Base-by-base conservation (phyloP, 1,140 invertebrate genomes). In the Linepithema humile region DNA sequence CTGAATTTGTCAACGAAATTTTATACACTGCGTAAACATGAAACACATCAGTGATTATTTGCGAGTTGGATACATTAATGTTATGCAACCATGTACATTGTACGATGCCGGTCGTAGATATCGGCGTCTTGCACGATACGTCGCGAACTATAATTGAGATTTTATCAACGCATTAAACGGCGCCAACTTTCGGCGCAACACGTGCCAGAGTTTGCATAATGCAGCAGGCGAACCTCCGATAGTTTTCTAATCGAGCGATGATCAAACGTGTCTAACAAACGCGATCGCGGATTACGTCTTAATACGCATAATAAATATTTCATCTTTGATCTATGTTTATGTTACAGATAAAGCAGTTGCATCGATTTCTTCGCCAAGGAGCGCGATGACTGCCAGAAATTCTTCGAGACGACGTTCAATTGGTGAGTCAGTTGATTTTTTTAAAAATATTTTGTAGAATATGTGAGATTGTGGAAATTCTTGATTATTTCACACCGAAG, bases 111-210 rank as follows among this genome's bases (percentile, higher is more conserved):
- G n/a, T 45, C 53, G 82, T 73, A 64, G 72, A 70, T 55, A 65
- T 32, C 10, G 53, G 60, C 72, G 50, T 45, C 82, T 83, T 87
- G 64, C 69, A 64, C 60, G 64, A 70, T 87, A 84, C 83, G 67
- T 82, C 69, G 50, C 73, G 73, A 84, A 88, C 84, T 90, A 88
- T 91, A 93, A 93, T 92, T 93, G 88, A 90, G 92, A 93, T 93
- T 92, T 92, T 93, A 92, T 92, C 91, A 69, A 78, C 12, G 62
- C 72, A 50, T 84, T 89, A 90, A 91, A 88, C 83, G 87, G 83
- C 82, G 20, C 48, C 40, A 88, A 88, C 50, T 88, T 88, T 78
- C 32, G 69, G 75, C 64, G 86, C 87, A 88, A 88, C 87, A 88
- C 87, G 86, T 87, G 87, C 87, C 64, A 59, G 62, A 85, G 86